Base-by-base conservation (phyloP, 2,797 vertebrate species). In the Chromis chromis region DNA sequence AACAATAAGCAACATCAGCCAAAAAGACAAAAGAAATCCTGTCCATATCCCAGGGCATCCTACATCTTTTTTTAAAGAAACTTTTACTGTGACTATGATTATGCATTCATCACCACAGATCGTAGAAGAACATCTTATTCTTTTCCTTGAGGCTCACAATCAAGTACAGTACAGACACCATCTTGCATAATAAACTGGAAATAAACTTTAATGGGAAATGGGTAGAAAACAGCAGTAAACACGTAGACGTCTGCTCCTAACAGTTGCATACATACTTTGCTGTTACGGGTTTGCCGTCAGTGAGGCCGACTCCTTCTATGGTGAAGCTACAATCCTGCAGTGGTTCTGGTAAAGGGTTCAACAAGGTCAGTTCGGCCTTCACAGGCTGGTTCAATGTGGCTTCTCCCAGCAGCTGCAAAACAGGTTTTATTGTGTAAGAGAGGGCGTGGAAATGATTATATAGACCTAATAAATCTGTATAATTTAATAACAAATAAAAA, bases 241-340 rank as follows among this genome's bases (percentile, higher is more conserved):
- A 12, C 33, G 2, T 2, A 44, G 42, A 44, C 19, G 4, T 2
- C 42, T 6, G 1, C 17, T 48, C 1, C 12, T 33, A n/a, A 17
- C 24, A 54, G 4, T 33, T 31, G n/a, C 31, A 3, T 17, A 87
- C 89, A 1, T 89, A 93, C 92, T 69, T 76, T 13, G 66, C 64
- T 33, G 50, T 88, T 13, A 85, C 16, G 52, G 89, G 74, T 74
- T 94, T 93, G 12, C 90, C 85, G 0, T 83, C 42, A 0, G 92
- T 96, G 74, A 99, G 94, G 24, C 95, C 94, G 0, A 88, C 54
- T 0, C 96, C 96, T 42, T 96, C 95, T 63, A 95, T 58, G 0
- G 92, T 91, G 65, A 98, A 97, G 81, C 88, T 2, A 14, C 96
- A 96, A 76, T 93, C 87, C 0, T 42, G 19, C 66, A 98, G 93